phyloP scores from a whole-genome alignment of 2,113 vertebrate genomes.

The Gracilinanus agilis region DNA sequence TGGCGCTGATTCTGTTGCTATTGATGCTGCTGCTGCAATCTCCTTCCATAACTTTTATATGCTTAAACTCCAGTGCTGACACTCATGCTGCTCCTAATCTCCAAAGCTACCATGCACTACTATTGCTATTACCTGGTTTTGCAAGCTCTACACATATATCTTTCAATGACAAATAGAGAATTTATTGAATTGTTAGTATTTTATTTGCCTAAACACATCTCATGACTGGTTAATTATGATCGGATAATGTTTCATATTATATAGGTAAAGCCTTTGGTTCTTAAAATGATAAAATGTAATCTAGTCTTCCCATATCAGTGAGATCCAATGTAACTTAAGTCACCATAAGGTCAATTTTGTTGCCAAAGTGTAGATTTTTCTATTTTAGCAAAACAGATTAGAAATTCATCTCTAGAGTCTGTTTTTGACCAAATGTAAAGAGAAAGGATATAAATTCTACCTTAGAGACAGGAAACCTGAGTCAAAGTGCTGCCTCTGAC shows the following conservation, averaged over 20 bases:
- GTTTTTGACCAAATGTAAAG: background rate
- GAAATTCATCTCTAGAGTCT: background rate
- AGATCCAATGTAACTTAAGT: background rate
- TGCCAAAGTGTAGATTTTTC: too few relatives aligned
- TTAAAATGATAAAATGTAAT: background rate
- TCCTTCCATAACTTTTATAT: background rate
- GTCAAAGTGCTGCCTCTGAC: background rate
- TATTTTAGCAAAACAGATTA: constrained; percentile 8
- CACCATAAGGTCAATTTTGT: background rate
- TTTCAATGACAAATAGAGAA: background rate
- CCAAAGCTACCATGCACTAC: background rate
- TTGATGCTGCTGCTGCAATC: background rate
- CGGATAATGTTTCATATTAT: background rate
- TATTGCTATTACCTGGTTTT: too few relatives aligned
- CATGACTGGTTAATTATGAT: background rate
- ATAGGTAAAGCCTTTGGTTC: background rate
- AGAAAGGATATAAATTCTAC: background rate
- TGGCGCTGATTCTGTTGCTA: background rate
- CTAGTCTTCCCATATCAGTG: background rate
- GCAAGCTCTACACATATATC: background rate
- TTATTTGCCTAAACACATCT: background rate
- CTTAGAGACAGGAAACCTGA: background rate
- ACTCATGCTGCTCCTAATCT: background rate
- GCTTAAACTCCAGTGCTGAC: background rate
- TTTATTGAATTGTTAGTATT: background rate